Conservation (phyloP, 2,797 vertebrate genomes). For the Cottoperca gobio region DNA sequence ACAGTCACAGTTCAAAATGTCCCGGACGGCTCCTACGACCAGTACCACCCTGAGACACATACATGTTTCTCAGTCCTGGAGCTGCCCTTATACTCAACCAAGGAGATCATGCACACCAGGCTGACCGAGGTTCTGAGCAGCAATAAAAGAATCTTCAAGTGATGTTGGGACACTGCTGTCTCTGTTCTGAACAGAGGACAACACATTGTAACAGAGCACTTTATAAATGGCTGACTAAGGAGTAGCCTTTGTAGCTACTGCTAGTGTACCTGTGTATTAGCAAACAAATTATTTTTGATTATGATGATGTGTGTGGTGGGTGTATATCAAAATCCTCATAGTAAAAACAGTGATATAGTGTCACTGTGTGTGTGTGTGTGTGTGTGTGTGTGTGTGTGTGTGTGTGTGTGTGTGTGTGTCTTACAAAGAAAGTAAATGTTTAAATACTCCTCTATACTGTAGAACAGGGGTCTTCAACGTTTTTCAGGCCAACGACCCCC, state of each 20-base stretch:
- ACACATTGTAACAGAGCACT: not conserved
- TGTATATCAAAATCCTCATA: not conserved
- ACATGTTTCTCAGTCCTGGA: conserved; percentile 9
- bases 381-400: too few species aligned
- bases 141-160: not conserved
- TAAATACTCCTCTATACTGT: too few species aligned
- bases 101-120: conserved; percentile 30
- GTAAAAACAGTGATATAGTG: not conserved
- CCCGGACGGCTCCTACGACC: not conserved
- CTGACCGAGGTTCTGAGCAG: conserved; percentile 32
- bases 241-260: not conserved
- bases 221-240: not conserved
- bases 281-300: not conserved
- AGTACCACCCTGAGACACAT: conserved; percentile 11
- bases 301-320: not conserved
- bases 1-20: conserved; percentile 44
- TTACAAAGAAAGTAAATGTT: too few species aligned
- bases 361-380: not conserved
- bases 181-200: not conserved
- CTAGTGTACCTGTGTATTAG: not conserved
- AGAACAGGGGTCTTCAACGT: too few species aligned
- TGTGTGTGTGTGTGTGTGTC: too few species aligned
- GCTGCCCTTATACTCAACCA: conserved; percentile 27
- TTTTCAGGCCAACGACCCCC: too few species aligned
- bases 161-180: not conserved